Percentiles rank a stretch among this genome's conserved stretches.
Evolutionary conservation across 2,113 vertebrate species (phyloP).

Genomic region (Melanocharis versteri): DNA sequence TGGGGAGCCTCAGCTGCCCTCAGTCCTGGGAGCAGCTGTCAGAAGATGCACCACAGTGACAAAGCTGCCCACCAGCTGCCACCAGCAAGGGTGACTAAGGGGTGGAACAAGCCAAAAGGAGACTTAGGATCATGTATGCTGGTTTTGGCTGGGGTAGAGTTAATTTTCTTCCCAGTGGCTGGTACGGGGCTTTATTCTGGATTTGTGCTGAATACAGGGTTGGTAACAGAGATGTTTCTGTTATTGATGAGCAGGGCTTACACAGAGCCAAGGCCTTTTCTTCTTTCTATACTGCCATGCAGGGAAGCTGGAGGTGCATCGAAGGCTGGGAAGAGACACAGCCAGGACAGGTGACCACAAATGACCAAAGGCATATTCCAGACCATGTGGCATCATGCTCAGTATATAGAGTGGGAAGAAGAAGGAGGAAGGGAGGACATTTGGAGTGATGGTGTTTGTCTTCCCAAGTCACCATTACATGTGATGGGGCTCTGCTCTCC

Average conservation of each 20-base stretch:
- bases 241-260: not conserved
- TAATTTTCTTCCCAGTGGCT: not conserved
- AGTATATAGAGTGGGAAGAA: not conserved
- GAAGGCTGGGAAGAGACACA: not conserved
- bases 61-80: not conserved
- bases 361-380: not conserved
- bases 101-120: not conserved
- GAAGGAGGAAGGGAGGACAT: not conserved
- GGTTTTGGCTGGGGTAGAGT: not conserved
- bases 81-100: not conserved
- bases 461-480: accelerated
- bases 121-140: not conserved
- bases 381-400: not conserved
- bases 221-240: not conserved
- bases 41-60: not conserved
- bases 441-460: not conserved
- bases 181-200: not conserved
- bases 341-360: not conserved
- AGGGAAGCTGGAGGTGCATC: not conserved
- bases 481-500: not conserved
- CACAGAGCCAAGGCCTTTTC: not conserved
- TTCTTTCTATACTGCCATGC: not conserved
- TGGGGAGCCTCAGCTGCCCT: not conserved
- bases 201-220: not conserved
- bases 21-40: not conserved